Evolutionary conservation across 2,113 vertebrate genomes (phyloP), one percentile per base, ranked within the genome.

Genomic region (Urocitellus parryii): DNA sequence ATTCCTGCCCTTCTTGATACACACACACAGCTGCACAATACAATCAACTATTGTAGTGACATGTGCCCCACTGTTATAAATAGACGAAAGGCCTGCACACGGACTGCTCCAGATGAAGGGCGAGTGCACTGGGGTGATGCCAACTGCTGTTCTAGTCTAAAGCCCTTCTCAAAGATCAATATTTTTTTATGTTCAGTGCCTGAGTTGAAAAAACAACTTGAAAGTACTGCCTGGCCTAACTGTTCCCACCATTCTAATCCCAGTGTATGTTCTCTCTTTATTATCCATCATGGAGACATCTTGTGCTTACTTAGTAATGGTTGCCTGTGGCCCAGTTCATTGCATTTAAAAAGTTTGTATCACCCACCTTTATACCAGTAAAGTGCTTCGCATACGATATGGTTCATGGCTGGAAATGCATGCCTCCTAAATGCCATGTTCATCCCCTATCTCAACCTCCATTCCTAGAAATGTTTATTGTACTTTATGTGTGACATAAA

Each of bases 11-110:
- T 97, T 98, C 96, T 97, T 91, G 96, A 98, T 97, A 97, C 16
- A 97, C 97, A 98, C 88, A 97, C 96, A 94, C 98, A 98, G 98
- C 98, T 98, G 98, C 97, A 87, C 77, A 90, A 92, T 94, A 98
- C 98, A 98, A 97, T 98, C 96, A 97, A 0, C 98, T 91, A 98
- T 98, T 98, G 98, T 98, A 97, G 95, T 97, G 88, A 97, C 91
- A 4, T n/a, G 97, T 96, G 97, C 96, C 96, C 79, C 1, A 53
- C 96, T 88, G 97, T 96, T 98, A 98, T 98, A 98, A 98, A 98
- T 98, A 98, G 98, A 90, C 20, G 0, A 39, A 89, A 87, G 94
- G 97, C 98, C 96, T 68, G 78, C 82, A 95, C 94, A 42, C 67
- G 48, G 92, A 96, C 45, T 3, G 32, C 96, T 89, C 96, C 96